Evolutionary conservation across 2,113 vertebrate species (phyloP).

Genomic region (Oreochromis niloticus): DNA sequence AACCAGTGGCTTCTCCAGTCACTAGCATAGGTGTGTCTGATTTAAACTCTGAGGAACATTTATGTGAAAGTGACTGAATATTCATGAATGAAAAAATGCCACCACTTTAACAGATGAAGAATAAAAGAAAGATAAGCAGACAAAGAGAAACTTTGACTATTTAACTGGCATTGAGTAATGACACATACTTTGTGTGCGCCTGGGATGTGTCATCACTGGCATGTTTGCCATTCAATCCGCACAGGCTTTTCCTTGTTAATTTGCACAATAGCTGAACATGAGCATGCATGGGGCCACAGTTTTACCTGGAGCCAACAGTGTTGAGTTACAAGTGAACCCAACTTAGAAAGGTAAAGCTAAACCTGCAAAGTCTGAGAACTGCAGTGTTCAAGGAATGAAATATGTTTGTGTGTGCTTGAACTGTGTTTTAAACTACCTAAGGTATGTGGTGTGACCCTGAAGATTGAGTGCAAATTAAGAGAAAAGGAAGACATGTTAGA

Average conservation of each 20-base stretch:
- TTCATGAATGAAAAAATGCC: neutral
- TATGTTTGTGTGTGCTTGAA: neutral
- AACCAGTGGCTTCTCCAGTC: accelerated
- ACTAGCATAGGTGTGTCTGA: neutral
- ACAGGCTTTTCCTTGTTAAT: constrained; percentile 70
- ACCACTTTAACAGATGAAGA: neutral
- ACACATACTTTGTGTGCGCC: constrained; percentile 61
- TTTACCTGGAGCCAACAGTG: constrained; percentile 72
- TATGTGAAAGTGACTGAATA: neutral
- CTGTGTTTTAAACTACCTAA: neutral
- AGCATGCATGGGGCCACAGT: constrained; percentile 58
- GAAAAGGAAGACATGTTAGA: neutral
- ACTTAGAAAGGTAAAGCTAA: constrained; percentile 51
- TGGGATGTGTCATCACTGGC: constrained; percentile 73
- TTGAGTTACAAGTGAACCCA: constrained; percentile 68
- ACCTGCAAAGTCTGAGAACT: constrained; percentile 2
- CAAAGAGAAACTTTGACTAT: constrained; percentile 9
- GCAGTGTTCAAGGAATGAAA: constrained; percentile 27
- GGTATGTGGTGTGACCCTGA: neutral
- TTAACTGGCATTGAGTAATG: constrained; percentile 59
- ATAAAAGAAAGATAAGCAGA: neutral
- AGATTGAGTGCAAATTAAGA: neutral
- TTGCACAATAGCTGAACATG: constrained; percentile 74
- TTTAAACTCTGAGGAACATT: neutral
- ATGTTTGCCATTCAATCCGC: constrained; percentile 73